A percentile compares a stretch with the other conserved stretches of the same genome.
Conservation (phyloP, 2,113 vertebrate species). For the Plecturocebus donacophilus region DNA sequence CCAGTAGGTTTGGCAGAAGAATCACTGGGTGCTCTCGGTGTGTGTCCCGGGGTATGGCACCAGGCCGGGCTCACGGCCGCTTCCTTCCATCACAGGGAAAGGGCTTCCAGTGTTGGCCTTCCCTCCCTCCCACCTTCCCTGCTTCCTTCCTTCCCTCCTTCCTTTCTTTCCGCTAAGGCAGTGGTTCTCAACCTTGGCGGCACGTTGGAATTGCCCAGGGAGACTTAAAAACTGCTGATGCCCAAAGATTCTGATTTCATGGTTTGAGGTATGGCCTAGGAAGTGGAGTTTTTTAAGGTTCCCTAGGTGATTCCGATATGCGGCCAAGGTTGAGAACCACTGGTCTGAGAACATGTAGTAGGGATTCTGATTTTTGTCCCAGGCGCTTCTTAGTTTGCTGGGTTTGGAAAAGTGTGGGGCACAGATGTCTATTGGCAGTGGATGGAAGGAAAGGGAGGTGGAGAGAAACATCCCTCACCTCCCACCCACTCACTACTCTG, state of each 20-base stretch:
- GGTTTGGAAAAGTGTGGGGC: background rate
- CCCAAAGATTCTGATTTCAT: constrained; percentile 48
- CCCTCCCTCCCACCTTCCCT: background rate
- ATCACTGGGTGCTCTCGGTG: background rate
- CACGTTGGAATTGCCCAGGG: background rate
- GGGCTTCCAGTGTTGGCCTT: background rate
- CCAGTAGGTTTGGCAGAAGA: background rate
- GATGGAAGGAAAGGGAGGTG: background rate
- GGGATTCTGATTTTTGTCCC: background rate
- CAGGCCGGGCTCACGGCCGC: background rate
- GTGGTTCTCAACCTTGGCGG: background rate
- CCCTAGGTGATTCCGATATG: background rate
- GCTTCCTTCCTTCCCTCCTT: background rate
- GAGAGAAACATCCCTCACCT: background rate
- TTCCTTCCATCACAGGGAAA: background rate
- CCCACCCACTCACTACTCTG: background rate
- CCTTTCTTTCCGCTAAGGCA: background rate
- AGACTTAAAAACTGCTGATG: background rate
- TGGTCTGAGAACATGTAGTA: background rate
- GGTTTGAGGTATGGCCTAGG: background rate
- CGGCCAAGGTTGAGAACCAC: background rate
- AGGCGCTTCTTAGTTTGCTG: background rate
- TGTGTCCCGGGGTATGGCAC: constrained; percentile 40
- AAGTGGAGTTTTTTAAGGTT: background rate
- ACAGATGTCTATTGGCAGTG: background rate